Evolutionary conservation across 2,888 invertebrate genomes (phyloP).

Genomic region (Blastobasis lacticolella): DNA sequence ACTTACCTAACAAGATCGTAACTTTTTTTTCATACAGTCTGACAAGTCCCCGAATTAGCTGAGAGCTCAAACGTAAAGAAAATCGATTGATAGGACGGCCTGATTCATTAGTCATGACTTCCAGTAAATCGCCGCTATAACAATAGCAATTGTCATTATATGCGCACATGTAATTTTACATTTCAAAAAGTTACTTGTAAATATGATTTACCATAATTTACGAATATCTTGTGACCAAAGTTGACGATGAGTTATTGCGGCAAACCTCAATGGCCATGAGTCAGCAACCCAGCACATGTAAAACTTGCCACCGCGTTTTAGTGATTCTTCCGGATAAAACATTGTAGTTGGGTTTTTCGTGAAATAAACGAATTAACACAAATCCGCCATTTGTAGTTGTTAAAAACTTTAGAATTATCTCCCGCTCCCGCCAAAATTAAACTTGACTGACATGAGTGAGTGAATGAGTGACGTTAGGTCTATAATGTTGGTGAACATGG

Average conservation of each 20-base stretch:
- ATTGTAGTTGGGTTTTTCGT: conserved; percentile 23
- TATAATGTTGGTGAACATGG: too few species aligned
- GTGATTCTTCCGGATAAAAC: conserved; percentile 57
- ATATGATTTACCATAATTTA: conserved; percentile 43
- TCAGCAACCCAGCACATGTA: conserved; percentile 65
- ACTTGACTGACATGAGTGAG: too few species aligned
- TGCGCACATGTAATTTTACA: background rate
- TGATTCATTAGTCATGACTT: conserved; percentile 54
- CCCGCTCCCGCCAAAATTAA: too few species aligned
- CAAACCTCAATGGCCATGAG: conserved; percentile 59
- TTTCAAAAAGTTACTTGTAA: background rate
- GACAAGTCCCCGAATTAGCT: conserved; percentile 52
- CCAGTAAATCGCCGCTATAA: conserved; percentile 48
- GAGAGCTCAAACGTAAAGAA: conserved; percentile 58
- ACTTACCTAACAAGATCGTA: conserved; percentile 41
- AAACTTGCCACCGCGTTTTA: conserved; percentile 57
- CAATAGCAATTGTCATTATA: background rate
- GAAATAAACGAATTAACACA: too few species aligned
- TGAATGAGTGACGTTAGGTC: too few species aligned
- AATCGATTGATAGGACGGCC: conserved; percentile 51
- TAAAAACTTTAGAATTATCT: too few species aligned
- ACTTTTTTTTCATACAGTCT: conserved; percentile 55
- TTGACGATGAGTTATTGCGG: conserved; percentile 47
- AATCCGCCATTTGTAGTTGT: too few species aligned
- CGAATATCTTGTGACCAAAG: conserved; percentile 58